phyloP scores from a whole-genome alignment of 2,113 vertebrate species.

The Myanophis thanlyinensis region DNA sequence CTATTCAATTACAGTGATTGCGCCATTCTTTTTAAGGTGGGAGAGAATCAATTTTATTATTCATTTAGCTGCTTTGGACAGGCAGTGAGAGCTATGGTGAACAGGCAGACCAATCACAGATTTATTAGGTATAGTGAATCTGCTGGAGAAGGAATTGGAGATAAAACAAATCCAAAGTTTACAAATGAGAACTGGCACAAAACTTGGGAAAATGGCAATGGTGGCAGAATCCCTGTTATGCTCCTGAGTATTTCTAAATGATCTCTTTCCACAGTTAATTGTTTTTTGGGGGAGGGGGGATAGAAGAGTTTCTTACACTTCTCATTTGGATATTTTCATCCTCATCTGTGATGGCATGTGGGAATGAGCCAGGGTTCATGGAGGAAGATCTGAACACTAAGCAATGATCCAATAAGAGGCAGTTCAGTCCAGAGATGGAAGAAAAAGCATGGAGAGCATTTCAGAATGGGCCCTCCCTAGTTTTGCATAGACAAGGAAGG shows the following conservation, averaged over 20 bases:
- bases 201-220: not conserved
- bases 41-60: not conserved
- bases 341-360: not conserved
- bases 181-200: not conserved
- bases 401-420: not conserved
- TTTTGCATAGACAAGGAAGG: not conserved
- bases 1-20: not conserved
- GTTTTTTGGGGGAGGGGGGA: accelerated
- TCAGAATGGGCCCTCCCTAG: not conserved
- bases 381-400: not conserved
- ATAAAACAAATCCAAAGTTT: not conserved
- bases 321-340: not conserved
- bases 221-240: not conserved
- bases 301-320: not conserved
- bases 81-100: not conserved
- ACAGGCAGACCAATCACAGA: not conserved
- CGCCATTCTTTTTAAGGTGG: not conserved
- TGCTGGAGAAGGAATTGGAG: not conserved
- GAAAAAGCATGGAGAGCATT: not conserved
- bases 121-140: not conserved
- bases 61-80: not conserved
- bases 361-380: not conserved
- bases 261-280: not conserved
- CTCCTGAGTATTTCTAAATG: not conserved
- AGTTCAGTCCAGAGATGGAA: not conserved